Evolutionary conservation across 2,113 vertebrate species (phyloP), one percentile per base, ranked within the genome.

Genomic region (Onychostoma macrolepis): DNA sequence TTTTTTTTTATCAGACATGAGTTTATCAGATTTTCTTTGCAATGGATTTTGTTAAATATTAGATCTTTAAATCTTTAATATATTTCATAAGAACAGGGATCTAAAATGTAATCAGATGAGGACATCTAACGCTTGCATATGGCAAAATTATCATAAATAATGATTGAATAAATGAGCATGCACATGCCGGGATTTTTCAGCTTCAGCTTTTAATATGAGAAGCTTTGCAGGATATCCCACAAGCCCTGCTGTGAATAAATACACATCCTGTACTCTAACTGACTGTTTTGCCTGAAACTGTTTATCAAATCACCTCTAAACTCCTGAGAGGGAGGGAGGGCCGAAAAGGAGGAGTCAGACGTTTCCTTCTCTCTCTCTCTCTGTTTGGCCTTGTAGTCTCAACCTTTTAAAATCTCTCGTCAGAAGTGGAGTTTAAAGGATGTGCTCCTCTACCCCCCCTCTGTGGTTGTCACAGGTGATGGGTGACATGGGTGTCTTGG

Each of bases 381-480:
- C 63, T 61, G 83, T 87, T 85, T 43, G 19, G 86, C 63, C 89
- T 88, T 83, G 87, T 85, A 79, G 85, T 90, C 88, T 86, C 87
- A 83, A 48, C 43, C 69, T 87, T 85, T 86, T 87, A 89, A 90
- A 88, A 88, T 87, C 80, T 86, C 41, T 85, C 78, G 61, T 88
- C 76, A 90, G 89, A 89, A 88, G 67, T 50, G 15, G 79, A 90
- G 89, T 89, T 88, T 89, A 83, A 91, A 91, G 89, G 69, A 56
- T 72, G 67, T 85, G 58, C 28, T 69, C 53, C n/a, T 67, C 56
- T 33, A 45, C 21, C 36, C 85, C 85, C 75, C 65, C 43, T n/a
- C 76, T 26, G 87, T 74, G 72, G 33, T 83, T 85, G 85, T 87
- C 63, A 80, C 53, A 26, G 87, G 77, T 86, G 88, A 90, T 45